Evolutionary conservation across 2,797 vertebrate genomes (phyloP), one percentile per base, ranked within the genome.

Genomic region (Rhincodon typus): DNA sequence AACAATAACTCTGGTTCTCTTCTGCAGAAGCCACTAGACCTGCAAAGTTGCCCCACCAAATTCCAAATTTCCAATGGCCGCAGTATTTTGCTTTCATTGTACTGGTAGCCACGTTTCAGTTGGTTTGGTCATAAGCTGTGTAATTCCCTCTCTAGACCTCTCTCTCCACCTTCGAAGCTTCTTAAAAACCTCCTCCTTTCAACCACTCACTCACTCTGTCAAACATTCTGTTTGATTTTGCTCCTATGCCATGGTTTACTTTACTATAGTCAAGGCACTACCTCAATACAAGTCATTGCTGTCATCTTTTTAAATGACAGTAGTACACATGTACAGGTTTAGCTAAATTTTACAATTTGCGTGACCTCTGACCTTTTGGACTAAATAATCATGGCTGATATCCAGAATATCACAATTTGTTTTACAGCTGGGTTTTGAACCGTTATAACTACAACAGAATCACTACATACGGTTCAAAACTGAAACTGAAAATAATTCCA

Each of bases 401-500:
- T 4, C 53, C 57, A 15, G 13, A 34, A 21, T 17, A 4, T 21
- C 38, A 46, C 38, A 42, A 42, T 46, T 23, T 46, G 15, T 46
- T 84, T 84, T 46, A 57, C 88, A 66, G 57, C 53, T 66, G 88
- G 53, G 34, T 91, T 13, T 66, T 91, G 53, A 57, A n/a, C 30
- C 1, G 30, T 91, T 91, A 19, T 17, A 91, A 91, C 30, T 62
- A 30, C 53, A 91, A 91, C 53, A 66, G 88, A 17, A n/a, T 66
- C 66, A 91, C 34, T 66, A 2, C 57, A 66, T 34, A 30, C 34
- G n/a, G 53, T n/a, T 91, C 57, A 91, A 91, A 91, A 90, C 34
- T 90, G 87, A 90, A 90, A 90, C 87, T 90, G 34, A 90, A 90
- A 91, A 91, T n/a, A 30, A 66, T 57, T 91, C 57, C 50, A 91